Conservation (phyloP, 1,140 invertebrate species). For the Anastrepha obliqua region DNA sequence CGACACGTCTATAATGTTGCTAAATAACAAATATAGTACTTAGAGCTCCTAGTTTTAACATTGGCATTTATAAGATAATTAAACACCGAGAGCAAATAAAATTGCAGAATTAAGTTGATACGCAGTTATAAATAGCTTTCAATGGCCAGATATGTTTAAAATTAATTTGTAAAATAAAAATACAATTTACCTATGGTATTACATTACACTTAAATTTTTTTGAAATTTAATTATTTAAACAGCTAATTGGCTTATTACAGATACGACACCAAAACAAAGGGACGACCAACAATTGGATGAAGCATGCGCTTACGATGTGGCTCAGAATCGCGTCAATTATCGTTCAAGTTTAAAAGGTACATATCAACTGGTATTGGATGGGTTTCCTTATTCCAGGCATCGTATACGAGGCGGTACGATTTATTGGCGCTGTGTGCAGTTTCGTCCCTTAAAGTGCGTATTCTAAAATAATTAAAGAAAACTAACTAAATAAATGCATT, state of each 20-base stretch:
- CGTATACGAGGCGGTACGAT: conserved; percentile 57
- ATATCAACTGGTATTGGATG: conserved; percentile 60
- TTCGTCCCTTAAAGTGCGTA: conserved; percentile 59
- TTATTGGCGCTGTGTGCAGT: conserved; percentile 63
- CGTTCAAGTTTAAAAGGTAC: conserved; percentile 59
- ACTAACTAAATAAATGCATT: too few relatives aligned
- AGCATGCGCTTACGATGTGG: conserved; percentile 6
- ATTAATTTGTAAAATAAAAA: not conserved
- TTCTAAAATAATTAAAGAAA: not conserved
- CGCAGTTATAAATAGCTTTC: too few relatives aligned
- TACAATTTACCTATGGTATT: too few relatives aligned
- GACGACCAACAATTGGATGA: conserved; percentile 8
- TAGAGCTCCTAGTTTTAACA: not conserved
- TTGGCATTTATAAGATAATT: conserved; percentile 52
- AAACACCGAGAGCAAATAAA: conserved; percentile 46
- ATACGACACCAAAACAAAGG: not conserved
- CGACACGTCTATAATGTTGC: conserved; percentile 17
- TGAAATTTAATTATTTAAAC: too few relatives aligned
- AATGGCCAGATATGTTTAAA: too few relatives aligned
- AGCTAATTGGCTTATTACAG: not conserved
- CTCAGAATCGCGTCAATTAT: conserved; percentile 59
- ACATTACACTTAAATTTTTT: too few relatives aligned
- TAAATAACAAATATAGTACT: conserved; percentile 30
- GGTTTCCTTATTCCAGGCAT: conserved; percentile 60
- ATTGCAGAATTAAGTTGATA: not conserved